Evolutionary conservation across 2,888 invertebrate genomes (phyloP), one percentile per base, ranked within the genome.

Genomic region (Zaprionus bogoriensis): DNA sequence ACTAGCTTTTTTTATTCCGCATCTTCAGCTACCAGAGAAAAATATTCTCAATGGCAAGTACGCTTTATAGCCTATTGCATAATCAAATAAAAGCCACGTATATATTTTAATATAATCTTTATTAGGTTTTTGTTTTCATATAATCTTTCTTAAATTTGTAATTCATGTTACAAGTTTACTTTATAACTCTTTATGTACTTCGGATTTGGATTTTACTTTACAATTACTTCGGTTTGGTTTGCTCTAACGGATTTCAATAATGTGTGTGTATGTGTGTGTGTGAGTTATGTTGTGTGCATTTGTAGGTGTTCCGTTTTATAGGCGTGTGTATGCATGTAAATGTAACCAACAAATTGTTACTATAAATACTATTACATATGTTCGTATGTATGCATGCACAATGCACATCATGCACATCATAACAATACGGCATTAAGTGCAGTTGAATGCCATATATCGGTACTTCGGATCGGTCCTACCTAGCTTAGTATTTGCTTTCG

Each of bases 81-180:
- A n/a, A n/a, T n/a, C 7, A 1, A 36, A 32, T 14, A 5, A 17
- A 47, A 25, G 2, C 3, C 6, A 10, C n/a, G 3, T 14, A 17
- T 36, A 55, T 73, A n/a, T 82, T 79, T 85, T 80, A 79, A 85
- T 80, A 82, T 80, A 85, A 75, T 85, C 86, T 79, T 80, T 80
- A 80, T 80, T 80, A 76, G 73, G 6, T 78, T 77, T 70, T 67
- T 73, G 59, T 39, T 67, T 81, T 81, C 79, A 82, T 79, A 79
- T 80, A 80, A 80, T 85, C 85, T 65, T 85, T 80, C 83, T 82
- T 85, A 82, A 85, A 85, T 85, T 69, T 82, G 86, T 80, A 85
- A 73, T 75, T 82, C 76, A 79, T 78, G 61, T 78, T 66, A 67
- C 82, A 67, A 55, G 65, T 78, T 65, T 74, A 82, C 66, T 65